Conservation (phyloP, 2,888 invertebrate genomes). For the Criorhina ranunculi region DNA sequence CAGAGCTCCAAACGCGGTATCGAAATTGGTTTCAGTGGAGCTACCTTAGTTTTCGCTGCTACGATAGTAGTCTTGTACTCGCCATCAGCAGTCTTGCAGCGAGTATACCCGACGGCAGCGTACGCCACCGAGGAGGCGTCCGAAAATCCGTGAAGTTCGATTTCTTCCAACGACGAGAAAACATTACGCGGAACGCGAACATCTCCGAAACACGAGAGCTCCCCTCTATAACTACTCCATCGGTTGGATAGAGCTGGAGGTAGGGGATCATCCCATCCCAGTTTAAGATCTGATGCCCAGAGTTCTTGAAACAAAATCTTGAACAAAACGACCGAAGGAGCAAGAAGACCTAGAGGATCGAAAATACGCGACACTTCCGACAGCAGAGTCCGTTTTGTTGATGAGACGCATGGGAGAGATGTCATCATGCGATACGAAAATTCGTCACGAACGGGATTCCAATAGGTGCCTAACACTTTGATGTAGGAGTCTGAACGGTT, state of each 20-base stretch:
- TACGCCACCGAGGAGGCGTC: not conserved
- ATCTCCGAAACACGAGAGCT: not conserved
- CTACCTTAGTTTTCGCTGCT: not conserved
- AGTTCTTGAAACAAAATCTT: constrained; percentile 70
- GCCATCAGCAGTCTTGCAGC: no score
- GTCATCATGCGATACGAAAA: constrained; percentile 2
- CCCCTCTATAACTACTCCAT: not conserved
- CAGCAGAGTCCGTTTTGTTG: constrained; percentile 1
- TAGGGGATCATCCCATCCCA: constrained; percentile 59
- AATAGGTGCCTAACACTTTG: constrained; percentile 6
- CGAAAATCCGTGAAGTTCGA: not conserved
- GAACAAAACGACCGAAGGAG: constrained; percentile 59
- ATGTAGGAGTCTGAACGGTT: constrained; percentile 7
- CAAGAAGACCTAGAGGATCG: constrained; percentile 61
- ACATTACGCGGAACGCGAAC: not conserved
- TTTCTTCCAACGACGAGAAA: not conserved
- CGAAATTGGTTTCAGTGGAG: not conserved
- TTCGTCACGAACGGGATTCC: not conserved
- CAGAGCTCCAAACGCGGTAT: no score
- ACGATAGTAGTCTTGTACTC: no score
- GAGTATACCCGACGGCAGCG: no score
- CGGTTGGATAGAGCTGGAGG: not conserved
- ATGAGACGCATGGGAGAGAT: not conserved
- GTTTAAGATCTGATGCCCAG: constrained; percentile 28
- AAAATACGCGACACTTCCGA: constrained; percentile 48